Base-by-base conservation (phyloP, 2,888 invertebrate genomes). In the Orchesella flavescens region DNA sequence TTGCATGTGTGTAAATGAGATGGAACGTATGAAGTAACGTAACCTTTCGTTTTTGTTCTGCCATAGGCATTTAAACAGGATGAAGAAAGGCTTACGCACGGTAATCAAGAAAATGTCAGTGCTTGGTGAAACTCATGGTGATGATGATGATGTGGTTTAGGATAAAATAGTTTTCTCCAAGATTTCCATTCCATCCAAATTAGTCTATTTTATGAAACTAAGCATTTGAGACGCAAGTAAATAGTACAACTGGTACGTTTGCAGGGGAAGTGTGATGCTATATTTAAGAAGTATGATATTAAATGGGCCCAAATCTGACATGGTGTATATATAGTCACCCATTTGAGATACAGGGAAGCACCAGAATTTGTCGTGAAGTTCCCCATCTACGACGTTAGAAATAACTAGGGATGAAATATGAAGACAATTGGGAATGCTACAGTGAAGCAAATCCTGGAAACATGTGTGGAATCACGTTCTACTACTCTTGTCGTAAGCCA, bases 391-490 rank as follows among this genome's bases (percentile, higher is more conserved):
- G 23, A 15, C 63, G 34, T 63, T 34, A 7, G 34, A 34, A 34
- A 34, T 34, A 53, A 13, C 69, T 57, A 44, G 59, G 12, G 76
- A 86, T 86, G 82, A 86, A 86, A 86, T 84, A 86, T 84, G 86
- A 84, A 85, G 84, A 86, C 82, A 79, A 86, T 79, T 81, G 84
- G 63, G 71, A 63, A 61, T 65, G 49, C 61, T 59, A 43, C 68
- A 83, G 49, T 71, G 75, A 78, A 81, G 73, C 55, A 86, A 86
- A 86, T 86, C 86, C 86, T 66, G 65, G 79, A 74, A 84, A 84
- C 86, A 84, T 86, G 84, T 84, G 83, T 81, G 81, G 63, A 84
- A 85, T 86, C 86, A 86, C 86, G 86, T 86, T 84, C 82, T 79
- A 57, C 65, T 80, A 80, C 83, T 79, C 78, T 65, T 75, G 69